These are phyloP conservation scores for Brachypalpus laphriformis DNA, from an alignment of 2,888 invertebrate genomes.

Conservation along the genomic window DNA sequence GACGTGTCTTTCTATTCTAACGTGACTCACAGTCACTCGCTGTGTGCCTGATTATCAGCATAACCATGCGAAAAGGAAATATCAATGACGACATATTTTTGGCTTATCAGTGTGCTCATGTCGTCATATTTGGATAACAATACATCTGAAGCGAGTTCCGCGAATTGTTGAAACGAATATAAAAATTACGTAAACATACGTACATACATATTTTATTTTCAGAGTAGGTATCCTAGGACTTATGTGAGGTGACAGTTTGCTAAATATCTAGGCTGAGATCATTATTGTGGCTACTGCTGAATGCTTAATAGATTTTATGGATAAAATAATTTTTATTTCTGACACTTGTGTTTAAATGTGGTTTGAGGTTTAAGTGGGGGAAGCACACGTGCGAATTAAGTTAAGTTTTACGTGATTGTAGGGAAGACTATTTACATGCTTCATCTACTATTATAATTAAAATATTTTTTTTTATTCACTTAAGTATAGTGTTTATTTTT, in stretches of 20 bases:
- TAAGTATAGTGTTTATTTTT: conserved; percentile 12
- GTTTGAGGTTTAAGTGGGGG: not conserved
- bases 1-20: not conserved
- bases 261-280: conserved; percentile 13
- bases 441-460: no score
- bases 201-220: not conserved
- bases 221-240: not conserved
- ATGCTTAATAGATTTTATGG: not conserved
- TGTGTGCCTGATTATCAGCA: not conserved
- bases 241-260: not conserved
- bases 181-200: no score
- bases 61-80: not conserved
- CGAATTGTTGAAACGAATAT: not conserved
- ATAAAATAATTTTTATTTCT: not conserved
- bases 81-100: not conserved
- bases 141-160: not conserved
- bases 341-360: not conserved
- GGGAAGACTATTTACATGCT: not conserved
- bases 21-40: not conserved
- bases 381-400: not conserved
- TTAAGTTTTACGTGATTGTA: not conserved
- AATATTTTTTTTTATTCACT: conserved; percentile 7
- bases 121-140: not conserved
- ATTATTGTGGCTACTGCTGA: not conserved
- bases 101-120: not conserved